A percentile compares a stretch with the other conserved stretches of the same genome.
These are phyloP conservation scores for Rhadina sibilatrix DNA, from an alignment of 2,113 vertebrate genomes.

Conservation along the genomic window DNA sequence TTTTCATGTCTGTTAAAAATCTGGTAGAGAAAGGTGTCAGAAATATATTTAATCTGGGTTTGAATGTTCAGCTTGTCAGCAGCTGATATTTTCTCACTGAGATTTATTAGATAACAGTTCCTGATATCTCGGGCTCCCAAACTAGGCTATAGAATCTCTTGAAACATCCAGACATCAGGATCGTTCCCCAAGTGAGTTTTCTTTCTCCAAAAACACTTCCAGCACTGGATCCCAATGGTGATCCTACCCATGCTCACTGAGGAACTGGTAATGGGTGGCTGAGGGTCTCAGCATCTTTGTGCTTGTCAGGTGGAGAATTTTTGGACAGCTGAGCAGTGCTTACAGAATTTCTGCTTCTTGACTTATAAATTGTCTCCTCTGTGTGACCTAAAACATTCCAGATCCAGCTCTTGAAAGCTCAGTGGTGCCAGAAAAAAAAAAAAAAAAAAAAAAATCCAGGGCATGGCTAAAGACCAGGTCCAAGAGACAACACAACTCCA, in stretches of 20 bases:
- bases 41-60: conserved; percentile 8
- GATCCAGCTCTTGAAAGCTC: not conserved
- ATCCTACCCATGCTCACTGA: not conserved
- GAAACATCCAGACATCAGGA: not conserved
- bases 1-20: not conserved
- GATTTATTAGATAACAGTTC: conserved; percentile 5
- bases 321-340: not conserved
- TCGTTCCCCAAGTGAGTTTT: not conserved
- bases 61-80: not conserved
- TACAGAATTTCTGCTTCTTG: not conserved
- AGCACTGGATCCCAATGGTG: not conserved
- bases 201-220: not conserved
- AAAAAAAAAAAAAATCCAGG: not conserved
- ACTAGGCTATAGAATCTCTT: not conserved
- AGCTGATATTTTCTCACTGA: not conserved
- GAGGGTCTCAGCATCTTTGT: not conserved
- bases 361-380: not conserved
- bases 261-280: not conserved
- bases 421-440: not conserved
- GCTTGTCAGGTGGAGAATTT: not conserved
- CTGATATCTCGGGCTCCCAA: not conserved
- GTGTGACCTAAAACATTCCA: not conserved
- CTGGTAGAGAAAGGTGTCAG: not conserved
- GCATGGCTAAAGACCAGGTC: rapidly evolving
- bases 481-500: not conserved